These are phyloP conservation scores for Toxotes chatareus DNA, from an alignment of 2,113 vertebrate genomes.

Conservation along the genomic window DNA sequence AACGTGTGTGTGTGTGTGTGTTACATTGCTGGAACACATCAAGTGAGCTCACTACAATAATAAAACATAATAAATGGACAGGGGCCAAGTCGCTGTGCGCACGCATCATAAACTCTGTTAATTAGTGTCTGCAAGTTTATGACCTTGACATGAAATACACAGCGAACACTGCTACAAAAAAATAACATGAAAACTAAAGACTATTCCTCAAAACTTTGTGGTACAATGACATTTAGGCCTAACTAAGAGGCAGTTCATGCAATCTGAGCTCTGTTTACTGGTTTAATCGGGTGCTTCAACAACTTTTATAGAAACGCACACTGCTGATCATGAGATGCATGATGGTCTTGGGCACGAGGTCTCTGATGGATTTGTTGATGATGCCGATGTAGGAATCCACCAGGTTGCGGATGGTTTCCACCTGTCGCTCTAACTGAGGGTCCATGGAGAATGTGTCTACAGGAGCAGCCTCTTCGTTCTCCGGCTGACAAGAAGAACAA, in stretches of 20 bases:
- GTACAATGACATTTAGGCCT: neutral
- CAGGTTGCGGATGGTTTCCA: slow-evolving; percentile 97
- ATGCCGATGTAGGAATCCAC: slow-evolving; percentile 96
- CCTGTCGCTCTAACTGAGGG: slow-evolving; percentile 95
- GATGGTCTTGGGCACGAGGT: slow-evolving; percentile 98
- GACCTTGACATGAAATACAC: slow-evolving; percentile 17
- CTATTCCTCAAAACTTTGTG: neutral
- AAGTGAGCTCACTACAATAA: slow-evolving; percentile 45
- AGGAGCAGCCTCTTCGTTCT: slow-evolving; percentile 88
- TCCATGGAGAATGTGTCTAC: slow-evolving; percentile 97
- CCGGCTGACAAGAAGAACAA: slow-evolving; percentile 76
- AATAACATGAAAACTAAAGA: slow-evolving; percentile 2
- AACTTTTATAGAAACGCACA: slow-evolving; percentile 81
- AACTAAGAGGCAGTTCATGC: slow-evolving; percentile 6
- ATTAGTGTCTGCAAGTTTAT: slow-evolving; percentile 40
- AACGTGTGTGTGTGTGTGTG: slow-evolving; percentile 26
- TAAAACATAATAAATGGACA: slow-evolving; percentile 52
- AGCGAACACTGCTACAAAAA: slow-evolving; percentile 7
- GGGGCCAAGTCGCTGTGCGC: slow-evolving; percentile 19
- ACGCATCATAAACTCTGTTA: slow-evolving; percentile 36
- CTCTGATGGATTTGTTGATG: slow-evolving; percentile 97
- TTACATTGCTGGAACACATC: slow-evolving; percentile 15
- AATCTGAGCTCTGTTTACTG: neutral
- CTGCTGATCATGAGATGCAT: slow-evolving; percentile 99
- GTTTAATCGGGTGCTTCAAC: neutral